A percentile compares a stretch with the other conserved stretches of the same genome.
phyloP scores from a whole-genome alignment of 2,797 vertebrate species.

The Triplophysa bombifrons region DNA sequence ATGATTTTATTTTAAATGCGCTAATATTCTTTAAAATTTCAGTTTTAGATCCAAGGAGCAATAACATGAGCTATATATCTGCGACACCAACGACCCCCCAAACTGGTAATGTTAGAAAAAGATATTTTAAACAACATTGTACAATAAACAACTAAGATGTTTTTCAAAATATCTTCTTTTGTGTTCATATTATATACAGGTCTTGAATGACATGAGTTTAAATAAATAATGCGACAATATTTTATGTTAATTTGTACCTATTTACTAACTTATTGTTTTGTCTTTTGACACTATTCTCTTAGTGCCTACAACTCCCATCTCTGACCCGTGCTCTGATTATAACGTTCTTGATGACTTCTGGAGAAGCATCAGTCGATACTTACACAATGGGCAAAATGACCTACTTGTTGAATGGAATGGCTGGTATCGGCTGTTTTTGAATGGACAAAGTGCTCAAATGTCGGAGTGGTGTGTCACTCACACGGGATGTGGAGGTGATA shows the following conservation, averaged over 20 bases:
- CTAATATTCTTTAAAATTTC: neutral
- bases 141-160: no score
- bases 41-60: slow-evolving; percentile 2
- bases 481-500: slow-evolving; percentile 26
- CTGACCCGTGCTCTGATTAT: slow-evolving; percentile 36
- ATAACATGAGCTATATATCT: neutral
- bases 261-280: no score
- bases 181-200: no score
- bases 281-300: no score
- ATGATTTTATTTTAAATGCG: neutral
- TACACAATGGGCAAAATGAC: slow-evolving; percentile 1
- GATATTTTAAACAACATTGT: no score
- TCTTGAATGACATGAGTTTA: no score
- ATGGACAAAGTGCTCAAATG: slow-evolving; percentile 32
- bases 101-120: neutral
- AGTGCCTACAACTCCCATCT: neutral
- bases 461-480: slow-evolving; percentile 37
- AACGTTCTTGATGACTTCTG: neutral
- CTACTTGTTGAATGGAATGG: slow-evolving; percentile 24
- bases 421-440: slow-evolving; percentile 32
- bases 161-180: no score
- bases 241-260: no score
- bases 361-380: slow-evolving; percentile 1
- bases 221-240: no score
- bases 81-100: neutral